Evolutionary conservation across 2,888 invertebrate genomes (phyloP), one percentile per base, ranked within the genome.

Genomic region (Lasiommata megera): DNA sequence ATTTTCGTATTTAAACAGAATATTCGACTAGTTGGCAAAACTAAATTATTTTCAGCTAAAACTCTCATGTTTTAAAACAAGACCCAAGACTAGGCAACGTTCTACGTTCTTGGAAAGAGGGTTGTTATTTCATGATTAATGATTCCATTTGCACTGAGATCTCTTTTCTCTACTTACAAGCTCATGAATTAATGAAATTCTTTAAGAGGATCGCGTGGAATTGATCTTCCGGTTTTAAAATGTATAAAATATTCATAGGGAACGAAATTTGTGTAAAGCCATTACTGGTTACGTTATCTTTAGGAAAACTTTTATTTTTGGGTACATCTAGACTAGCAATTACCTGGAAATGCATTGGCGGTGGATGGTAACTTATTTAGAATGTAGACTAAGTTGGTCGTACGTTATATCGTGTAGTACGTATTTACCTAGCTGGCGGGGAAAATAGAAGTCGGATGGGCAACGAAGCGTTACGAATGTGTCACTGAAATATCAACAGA

Each of bases 201-300:
- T 34, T 23, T 48, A 57, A 57, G 52, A 52, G 52, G 57, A 43
- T 57, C 52, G 34, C 31, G 46, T 57, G 57, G 57, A 38, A 53
- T 53, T 57, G 57, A 57, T 57, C 46, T 57, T n/a, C 37, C 46
- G 23, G 43, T 53, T 37, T 44, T 52, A n/a, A 52, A 16, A 46
- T 46, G 14, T 37, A 29, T 44, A 29, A 43, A 17, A 51, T 37
- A 38, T 28, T 44, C 16, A 37, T 23, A 6, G 16, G 37, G 17
- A n/a, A 11, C n/a, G 11, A 12, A 36, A 36, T 36, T 38, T 46
- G 44, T 29, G 14, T 46, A 28, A 29, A 14, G 14, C 14, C 8
- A 31, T 46, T 46, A 14, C 44, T 29, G 29, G 2, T 28, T 28
- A 41, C n/a, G 16, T 41, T n/a, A 41, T 41, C 18, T 41, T 23